phyloP scores from a whole-genome alignment of 2,113 vertebrate species.

The Oreochromis tanganicae region DNA sequence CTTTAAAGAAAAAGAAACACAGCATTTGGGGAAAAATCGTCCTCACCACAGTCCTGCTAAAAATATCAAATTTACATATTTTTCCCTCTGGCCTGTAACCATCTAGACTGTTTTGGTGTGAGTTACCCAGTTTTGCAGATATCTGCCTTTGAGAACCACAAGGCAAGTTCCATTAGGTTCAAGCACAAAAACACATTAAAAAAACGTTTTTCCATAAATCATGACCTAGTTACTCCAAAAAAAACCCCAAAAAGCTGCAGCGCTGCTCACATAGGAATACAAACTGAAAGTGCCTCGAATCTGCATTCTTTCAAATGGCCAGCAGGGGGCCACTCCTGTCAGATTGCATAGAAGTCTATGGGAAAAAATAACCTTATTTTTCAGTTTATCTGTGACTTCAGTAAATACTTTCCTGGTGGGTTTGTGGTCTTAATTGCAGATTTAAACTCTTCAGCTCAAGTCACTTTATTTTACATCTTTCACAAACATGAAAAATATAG shows the following conservation, averaged over 20 bases:
- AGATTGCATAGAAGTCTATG: background rate
- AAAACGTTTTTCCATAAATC: accelerated
- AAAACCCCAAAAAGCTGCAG: accelerated
- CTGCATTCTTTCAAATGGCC: background rate
- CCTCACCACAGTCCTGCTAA: background rate
- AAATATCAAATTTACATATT: background rate
- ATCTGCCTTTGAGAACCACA: background rate
- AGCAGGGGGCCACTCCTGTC: background rate
- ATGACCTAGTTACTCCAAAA: background rate
- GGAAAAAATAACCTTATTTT: background rate
- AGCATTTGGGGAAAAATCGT: background rate
- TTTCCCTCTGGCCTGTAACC: background rate
- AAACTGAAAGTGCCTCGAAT: background rate
- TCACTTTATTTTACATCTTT: background rate
- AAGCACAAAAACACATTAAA: background rate
- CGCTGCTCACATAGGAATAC: background rate
- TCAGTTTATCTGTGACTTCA: background rate
- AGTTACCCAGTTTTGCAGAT: background rate
- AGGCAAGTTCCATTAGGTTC: background rate
- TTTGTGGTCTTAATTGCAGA: background rate
- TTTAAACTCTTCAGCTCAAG: background rate
- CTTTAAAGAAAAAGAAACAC: background rate
- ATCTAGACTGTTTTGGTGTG: background rate
- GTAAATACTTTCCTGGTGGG: background rate
- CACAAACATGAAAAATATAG: background rate